Conservation (phyloP, 2,797 vertebrate genomes). For the Malurus leucopterus region DNA sequence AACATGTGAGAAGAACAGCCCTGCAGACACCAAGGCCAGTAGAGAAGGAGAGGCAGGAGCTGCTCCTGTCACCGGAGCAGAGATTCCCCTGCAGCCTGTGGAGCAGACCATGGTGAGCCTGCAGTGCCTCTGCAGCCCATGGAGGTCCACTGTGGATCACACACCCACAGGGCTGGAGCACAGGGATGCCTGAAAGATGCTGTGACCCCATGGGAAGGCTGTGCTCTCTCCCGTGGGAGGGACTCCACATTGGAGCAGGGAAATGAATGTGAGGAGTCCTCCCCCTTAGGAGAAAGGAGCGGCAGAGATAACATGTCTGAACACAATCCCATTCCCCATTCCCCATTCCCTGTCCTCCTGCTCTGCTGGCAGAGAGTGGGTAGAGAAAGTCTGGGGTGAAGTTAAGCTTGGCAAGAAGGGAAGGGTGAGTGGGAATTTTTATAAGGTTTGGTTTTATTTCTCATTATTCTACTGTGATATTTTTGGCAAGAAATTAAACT, state of each 20-base stretch:
- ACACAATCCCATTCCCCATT: neutral
- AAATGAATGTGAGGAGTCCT: neutral
- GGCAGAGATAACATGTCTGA: neutral
- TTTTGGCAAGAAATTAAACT: neutral
- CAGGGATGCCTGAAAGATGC: neutral
- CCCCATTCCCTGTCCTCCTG: neutral
- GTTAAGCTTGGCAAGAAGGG: neutral
- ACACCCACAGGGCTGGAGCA: neutral
- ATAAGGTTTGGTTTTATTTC: neutral
- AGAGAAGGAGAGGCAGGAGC: neutral
- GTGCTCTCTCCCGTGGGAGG: rapidly evolving
- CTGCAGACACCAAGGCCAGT: neutral
- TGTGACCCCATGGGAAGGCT: neutral
- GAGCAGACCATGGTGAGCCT: neutral
- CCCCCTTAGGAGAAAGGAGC: rapidly evolving
- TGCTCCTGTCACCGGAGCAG: neutral
- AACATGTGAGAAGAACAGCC: neutral
- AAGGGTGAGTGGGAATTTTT: neutral
- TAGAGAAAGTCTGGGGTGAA: neutral
- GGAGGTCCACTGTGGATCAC: neutral
- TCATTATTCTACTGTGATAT: neutral
- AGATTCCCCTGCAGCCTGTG: neutral
- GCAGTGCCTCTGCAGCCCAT: neutral
- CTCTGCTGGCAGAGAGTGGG: neutral
- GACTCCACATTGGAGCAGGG: neutral